Conservation (phyloP, 2,888 invertebrate genomes). For the Volucella bombylans region DNA sequence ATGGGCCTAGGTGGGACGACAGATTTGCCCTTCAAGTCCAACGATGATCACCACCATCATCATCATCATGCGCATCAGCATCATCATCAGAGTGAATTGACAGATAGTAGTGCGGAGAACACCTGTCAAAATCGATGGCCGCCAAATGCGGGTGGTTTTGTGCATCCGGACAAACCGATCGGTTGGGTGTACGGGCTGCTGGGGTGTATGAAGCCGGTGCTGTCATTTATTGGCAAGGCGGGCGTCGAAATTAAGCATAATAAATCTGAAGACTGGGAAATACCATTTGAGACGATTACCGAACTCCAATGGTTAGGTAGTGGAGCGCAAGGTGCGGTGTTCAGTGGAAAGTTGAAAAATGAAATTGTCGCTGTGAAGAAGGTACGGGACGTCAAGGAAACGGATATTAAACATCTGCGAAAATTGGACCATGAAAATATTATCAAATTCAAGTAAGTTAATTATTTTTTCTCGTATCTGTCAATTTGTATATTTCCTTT, state of each 20-base stretch:
- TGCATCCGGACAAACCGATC: slow-evolving; percentile 83
- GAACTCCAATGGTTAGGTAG: slow-evolving; percentile 96
- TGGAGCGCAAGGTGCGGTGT: slow-evolving; percentile 98
- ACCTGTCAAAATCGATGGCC: slow-evolving; percentile 83
- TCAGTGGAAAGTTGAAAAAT: slow-evolving; percentile 91
- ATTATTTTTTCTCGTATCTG: background rate
- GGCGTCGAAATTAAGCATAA: slow-evolving; percentile 86
- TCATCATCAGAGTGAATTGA: slow-evolving; percentile 79
- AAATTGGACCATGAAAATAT: slow-evolving; percentile 98
- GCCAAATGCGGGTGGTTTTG: slow-evolving; percentile 82
- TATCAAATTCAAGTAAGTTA: slow-evolving; percentile 85
- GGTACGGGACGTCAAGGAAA: slow-evolving; percentile 94
- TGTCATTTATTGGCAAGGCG: slow-evolving; percentile 92
- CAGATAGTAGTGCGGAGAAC: slow-evolving; percentile 82
- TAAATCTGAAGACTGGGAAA: slow-evolving; percentile 93
- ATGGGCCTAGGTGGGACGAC: slow-evolving; percentile 80
- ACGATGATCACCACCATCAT: slow-evolving; percentile 74
- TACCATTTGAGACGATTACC: slow-evolving; percentile 94
- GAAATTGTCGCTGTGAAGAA: slow-evolving; percentile 98
- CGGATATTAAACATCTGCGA: slow-evolving; percentile 94
- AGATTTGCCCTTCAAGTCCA: slow-evolving; percentile 79
- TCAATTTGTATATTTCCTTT: no score
- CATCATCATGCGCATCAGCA: slow-evolving; percentile 75
- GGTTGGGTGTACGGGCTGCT: slow-evolving; percentile 92
- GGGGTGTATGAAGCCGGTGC: slow-evolving; percentile 93